Base-by-base conservation (phyloP, 1,140 invertebrate species). In the Drosophila repletoides region DNA sequence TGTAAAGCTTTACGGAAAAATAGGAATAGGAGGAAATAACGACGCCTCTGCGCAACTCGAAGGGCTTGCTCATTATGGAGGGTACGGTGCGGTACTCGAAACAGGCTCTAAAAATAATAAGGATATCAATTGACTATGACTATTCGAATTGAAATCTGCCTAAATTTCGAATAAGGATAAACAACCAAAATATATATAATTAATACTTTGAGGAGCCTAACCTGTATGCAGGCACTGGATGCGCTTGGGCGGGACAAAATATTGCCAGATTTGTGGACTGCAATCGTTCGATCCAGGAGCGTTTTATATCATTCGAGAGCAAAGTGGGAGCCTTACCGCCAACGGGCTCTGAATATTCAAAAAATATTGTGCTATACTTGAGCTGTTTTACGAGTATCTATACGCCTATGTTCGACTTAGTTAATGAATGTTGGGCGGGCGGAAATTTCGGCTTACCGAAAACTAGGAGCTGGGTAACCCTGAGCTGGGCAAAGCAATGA, bases 251-350 rank as follows among this genome's bases (percentile, higher is more conserved):
- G 33, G 92, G 92, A 89, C 93, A 94, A 72, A 92, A 80, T 1
- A 80, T 2, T 6, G 72, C 72, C 34, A 80, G 5, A 56, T 80
- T 66, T 14, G 58, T 67, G 41, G 76, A 46, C 68, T 48, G 64
- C 84, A 58, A 70, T 17, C 92, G 81, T 91, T 93, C 89, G 92
- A 91, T 91, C 91, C 93, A 75, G 91, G 76, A 73, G 22, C 92
- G 69, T 93, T 92, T 91, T 92, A 75, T 75, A 72, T 95, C 93
- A 63, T 92, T 92, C 9, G 94, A 93, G 3, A 88, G 72, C 91
- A 95, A 93, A 28, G 93, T 94, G 22, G 94, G 94, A 56, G 93
- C 91, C 84, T 93, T 93, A 80, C 92, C 94, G 72, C 94, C 93
- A 75, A 95, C 92, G 12, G 94, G 94, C 88, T 95, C 94, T 95